Percentiles rank a stretch among this genome's conserved stretches.
These are phyloP conservation scores for Aethina tumida DNA, from an alignment of 1,140 invertebrate genomes.

Conservation along the genomic window DNA sequence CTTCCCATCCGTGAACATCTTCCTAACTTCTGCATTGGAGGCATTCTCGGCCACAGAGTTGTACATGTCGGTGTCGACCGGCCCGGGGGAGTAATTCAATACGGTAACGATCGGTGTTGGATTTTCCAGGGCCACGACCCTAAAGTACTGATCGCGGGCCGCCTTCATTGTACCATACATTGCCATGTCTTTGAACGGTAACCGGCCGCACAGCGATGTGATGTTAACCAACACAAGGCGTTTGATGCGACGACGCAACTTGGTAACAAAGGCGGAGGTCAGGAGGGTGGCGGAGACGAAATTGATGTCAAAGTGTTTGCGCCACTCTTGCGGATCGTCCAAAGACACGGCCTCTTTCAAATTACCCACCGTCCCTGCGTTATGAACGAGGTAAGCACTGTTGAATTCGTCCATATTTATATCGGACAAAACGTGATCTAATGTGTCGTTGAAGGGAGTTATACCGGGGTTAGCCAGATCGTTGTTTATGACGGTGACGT, in stretches of 20 bases:
- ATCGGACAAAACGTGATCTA: slow-evolving; percentile 36
- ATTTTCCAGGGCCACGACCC: slow-evolving; percentile 74
- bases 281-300: slow-evolving; percentile 66
- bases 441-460: slow-evolving; percentile 39
- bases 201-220: slow-evolving; percentile 70
- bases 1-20: slow-evolving; percentile 50
- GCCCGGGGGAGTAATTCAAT: slow-evolving; percentile 88
- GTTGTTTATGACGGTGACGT: slow-evolving; percentile 40
- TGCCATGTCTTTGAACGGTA: slow-evolving; percentile 63
- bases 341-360: slow-evolving; percentile 51
- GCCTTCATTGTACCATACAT: slow-evolving; percentile 84
- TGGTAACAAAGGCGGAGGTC: slow-evolving; percentile 65
- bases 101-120: slow-evolving; percentile 66
- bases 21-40: slow-evolving; percentile 47
- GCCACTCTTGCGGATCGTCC: slow-evolving; percentile 48
- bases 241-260: slow-evolving; percentile 34
- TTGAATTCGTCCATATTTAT: slow-evolving; percentile 42
- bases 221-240: slow-evolving; percentile 71
- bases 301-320: slow-evolving; percentile 67
- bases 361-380: slow-evolving; percentile 81
- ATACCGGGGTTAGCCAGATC: slow-evolving; percentile 46
- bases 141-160: slow-evolving; percentile 86
- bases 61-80: slow-evolving; percentile 86
- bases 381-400: slow-evolving; percentile 72
- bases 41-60: slow-evolving; percentile 49